Percentiles rank a stretch among this genome's conserved stretches.
phyloP scores from a whole-genome alignment of 2,797 vertebrate species.

The Sparidentex hasta region DNA sequence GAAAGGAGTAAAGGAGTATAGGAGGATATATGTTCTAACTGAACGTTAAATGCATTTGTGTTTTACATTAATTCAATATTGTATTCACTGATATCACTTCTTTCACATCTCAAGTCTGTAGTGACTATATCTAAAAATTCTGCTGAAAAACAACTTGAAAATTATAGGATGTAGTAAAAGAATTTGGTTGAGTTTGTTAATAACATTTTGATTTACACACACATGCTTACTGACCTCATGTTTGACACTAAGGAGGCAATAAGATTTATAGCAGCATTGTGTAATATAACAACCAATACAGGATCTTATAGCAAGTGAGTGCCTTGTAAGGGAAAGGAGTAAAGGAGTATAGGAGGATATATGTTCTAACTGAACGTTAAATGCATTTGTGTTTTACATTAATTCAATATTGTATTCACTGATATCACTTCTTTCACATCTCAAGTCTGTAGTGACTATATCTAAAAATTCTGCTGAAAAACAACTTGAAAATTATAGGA shows the following conservation, averaged over 20 bases:
- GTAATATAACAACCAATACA: neutral
- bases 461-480: no score
- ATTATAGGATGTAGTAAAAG: no score
- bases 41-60: neutral
- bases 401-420: neutral
- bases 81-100: no score
- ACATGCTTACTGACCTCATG: neutral
- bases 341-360: no score
- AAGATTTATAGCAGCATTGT: neutral
- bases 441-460: no score
- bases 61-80: neutral
- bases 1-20: neutral
- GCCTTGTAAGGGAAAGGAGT: neutral
- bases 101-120: no score
- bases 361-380: neutral
- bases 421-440: no score
- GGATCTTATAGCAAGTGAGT: neutral
- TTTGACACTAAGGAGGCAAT: constrained; percentile 4
- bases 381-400: neutral
- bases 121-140: no score
- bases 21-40: neutral
- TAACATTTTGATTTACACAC: no score
- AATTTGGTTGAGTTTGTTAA: no score
- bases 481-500: no score
- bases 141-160: no score